Evolutionary conservation across 2,113 vertebrate genomes (phyloP), one percentile per base, ranked within the genome.

Genomic region (Sigmodon hispidus): DNA sequence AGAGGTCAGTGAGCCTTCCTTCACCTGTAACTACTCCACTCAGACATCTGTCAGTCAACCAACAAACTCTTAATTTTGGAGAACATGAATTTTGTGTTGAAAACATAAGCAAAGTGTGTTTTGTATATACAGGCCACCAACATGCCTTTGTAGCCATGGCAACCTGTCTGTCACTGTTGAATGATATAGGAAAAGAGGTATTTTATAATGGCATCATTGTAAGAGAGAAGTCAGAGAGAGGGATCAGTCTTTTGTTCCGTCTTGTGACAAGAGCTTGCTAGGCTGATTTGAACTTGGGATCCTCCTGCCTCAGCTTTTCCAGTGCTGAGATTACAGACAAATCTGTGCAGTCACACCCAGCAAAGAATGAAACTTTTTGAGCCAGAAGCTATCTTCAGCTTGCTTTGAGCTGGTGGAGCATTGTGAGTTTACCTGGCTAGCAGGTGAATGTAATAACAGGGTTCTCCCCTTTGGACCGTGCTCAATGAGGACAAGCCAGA

Each of bases 31-130:
- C 31, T 31, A 79, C 19, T 40, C 40, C 29, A 13, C 40, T 29
- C 22, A 26, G 61, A 29, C 7, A 65, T 3, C 15, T n/a, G 50
- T 34, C 22, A 15, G 8, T 48, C 31, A 61, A 55, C 24, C 29
- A 84, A 45, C 24, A 63, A 15, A 43, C 6, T 57, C 10, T 75
- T 81, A 26, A 61, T 21, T 87, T 16, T 61, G 69, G 22, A 70
- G 57, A 61, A 52, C 50, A 13, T 40, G 17, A 61, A 43, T 8
- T 6, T 22, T 43, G 1, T 3, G 21, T 84, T 5, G 34, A 43
- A 43, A 3, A 8, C 12, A 4, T 2, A 21, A 13, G 21, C 29
- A 48, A 45, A 22, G 5, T 29, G 2, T 3, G 4, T 5, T 43
- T 55, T 29, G 24, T 43, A 16, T 24, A 22, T 40, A 36, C 40